A percentile compares a stretch with the other conserved stretches of the same genome.
These are phyloP conservation scores for Basileuterus tristriatus DNA, from an alignment of 2,797 vertebrate genomes.

Conservation along the genomic window DNA sequence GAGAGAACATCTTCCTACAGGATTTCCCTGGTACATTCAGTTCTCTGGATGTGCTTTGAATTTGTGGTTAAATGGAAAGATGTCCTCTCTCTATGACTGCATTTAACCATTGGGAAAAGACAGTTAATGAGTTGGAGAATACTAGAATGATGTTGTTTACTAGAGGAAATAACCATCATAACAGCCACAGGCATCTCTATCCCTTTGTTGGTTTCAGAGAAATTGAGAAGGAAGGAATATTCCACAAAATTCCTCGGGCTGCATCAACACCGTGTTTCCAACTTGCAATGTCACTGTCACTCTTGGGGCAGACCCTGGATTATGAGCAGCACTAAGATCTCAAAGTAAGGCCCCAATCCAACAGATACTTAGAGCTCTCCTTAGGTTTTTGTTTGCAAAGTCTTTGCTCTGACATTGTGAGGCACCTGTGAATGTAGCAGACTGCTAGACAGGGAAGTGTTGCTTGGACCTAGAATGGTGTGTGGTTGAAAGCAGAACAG, in stretches of 20 bases:
- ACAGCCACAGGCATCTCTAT: neutral
- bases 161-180: neutral
- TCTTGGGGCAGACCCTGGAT: neutral
- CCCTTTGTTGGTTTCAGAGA: neutral
- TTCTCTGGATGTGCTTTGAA: neutral
- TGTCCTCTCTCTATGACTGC: neutral
- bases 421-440: neutral
- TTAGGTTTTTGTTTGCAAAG: neutral
- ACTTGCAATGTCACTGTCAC: rapidly evolving
- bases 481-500: neutral
- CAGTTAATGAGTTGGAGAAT: neutral
- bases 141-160: neutral
- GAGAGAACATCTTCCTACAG: neutral
- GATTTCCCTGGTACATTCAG: neutral
- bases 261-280: neutral
- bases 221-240: neutral
- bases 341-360: neutral
- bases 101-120: neutral
- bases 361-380: neutral
- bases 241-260: neutral
- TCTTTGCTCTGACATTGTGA: neutral
- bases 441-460: neutral
- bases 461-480: neutral
- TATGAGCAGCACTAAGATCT: neutral
- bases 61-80: neutral